Evolutionary conservation across 2,888 invertebrate species (phyloP).

Genomic region (Cosmia trapezina): DNA sequence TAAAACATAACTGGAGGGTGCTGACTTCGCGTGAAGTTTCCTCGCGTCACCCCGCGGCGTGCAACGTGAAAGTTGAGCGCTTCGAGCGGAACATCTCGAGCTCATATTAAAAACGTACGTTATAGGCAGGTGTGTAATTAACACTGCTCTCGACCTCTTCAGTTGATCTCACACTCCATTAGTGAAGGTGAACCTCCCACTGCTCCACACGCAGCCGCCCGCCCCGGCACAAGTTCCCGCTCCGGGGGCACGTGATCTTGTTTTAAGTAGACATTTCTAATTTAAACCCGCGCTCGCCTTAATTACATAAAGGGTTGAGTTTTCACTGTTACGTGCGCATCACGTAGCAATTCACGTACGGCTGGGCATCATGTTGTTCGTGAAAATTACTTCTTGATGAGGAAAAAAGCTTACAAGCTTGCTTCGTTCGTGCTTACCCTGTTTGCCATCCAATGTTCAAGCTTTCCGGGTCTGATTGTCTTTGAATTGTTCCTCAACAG

Average conservation of each 20-base stretch:
- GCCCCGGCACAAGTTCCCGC: not conserved
- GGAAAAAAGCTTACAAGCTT: not conserved
- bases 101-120: conserved; percentile 63
- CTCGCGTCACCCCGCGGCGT: conserved; percentile 48
- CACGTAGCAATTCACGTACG: not conserved
- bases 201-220: conserved; percentile 5
- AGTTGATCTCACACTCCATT: conserved; percentile 72
- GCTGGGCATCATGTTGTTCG: not conserved
- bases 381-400: not conserved
- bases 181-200: conserved; percentile 65
- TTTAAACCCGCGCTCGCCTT: conserved; percentile 20
- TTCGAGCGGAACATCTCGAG: conserved; percentile 30
- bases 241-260: conserved; percentile 18
- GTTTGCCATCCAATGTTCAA: no score
- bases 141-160: conserved; percentile 54
- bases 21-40: conserved; percentile 34
- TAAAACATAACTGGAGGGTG: conserved; percentile 13
- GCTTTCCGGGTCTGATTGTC: no score
- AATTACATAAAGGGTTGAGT: conserved; percentile 28
- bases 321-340: not conserved
- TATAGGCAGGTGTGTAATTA: conserved; percentile 55
- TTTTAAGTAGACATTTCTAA: conserved; percentile 30
- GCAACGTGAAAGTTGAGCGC: conserved; percentile 37
- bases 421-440: no score
- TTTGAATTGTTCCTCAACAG: no score